Percentiles rank a stretch among this genome's conserved stretches.
phyloP scores from a whole-genome alignment of 2,888 invertebrate species.

The Dryadula phaetusa region DNA sequence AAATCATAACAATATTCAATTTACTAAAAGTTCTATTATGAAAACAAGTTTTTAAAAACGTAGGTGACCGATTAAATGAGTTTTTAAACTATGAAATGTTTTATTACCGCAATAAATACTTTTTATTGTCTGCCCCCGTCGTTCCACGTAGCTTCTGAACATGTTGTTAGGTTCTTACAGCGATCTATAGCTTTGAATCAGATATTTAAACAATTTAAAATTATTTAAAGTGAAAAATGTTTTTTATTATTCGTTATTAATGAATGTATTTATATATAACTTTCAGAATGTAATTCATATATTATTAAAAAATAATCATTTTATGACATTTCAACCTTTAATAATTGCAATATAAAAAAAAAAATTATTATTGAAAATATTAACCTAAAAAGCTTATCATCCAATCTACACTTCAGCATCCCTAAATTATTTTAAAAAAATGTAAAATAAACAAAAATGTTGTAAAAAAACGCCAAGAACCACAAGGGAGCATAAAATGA shows the following conservation, averaged over 20 bases:
- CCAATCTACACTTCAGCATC: background rate
- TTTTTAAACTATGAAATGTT: constrained; percentile 23
- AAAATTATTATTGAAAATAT: background rate
- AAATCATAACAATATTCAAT: background rate
- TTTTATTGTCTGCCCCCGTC: constrained; percentile 28
- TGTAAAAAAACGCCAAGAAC: constrained; percentile 31
- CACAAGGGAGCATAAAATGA: constrained; percentile 39
- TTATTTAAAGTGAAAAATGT: too few relatives aligned
- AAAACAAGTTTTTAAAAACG: constrained; percentile 6
- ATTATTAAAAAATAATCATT: too few relatives aligned
- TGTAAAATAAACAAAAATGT: constrained; percentile 23
- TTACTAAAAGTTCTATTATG: too few relatives aligned
- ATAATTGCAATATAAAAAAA: background rate
- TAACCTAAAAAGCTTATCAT: background rate
- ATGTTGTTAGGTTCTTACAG: background rate
- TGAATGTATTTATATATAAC: too few relatives aligned
- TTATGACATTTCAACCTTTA: too few relatives aligned
- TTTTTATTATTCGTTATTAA: too few relatives aligned
- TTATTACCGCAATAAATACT: constrained; percentile 33
- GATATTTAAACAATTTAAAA: background rate
- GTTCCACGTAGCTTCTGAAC: constrained; percentile 26
- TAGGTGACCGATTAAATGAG: constrained; percentile 20
- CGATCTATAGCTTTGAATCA: background rate
- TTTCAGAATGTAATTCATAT: too few relatives aligned
- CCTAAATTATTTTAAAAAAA: constrained; percentile 1